Evolutionary conservation across 2,888 invertebrate species (phyloP).

Genomic region (Philonicus albiceps): DNA sequence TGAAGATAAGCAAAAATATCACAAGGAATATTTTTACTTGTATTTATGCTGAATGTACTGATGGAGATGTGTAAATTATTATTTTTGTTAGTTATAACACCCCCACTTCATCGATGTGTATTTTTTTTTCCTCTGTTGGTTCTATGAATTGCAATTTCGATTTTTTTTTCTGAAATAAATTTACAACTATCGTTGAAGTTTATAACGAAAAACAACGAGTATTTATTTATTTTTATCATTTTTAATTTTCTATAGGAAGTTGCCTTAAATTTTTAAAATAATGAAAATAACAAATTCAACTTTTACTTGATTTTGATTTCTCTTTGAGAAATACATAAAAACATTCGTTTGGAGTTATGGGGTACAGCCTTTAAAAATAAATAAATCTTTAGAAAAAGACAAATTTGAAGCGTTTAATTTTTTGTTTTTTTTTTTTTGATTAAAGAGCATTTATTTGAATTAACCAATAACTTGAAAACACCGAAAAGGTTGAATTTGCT

Average conservation of each 20-base stretch:
- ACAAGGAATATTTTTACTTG: background rate
- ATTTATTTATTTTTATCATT: background rate
- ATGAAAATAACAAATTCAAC: background rate
- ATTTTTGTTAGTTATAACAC: background rate
- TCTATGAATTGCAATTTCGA: background rate
- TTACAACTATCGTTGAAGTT: background rate
- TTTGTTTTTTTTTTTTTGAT: background rate
- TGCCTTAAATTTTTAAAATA: background rate
- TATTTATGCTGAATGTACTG: conserved; percentile 1
- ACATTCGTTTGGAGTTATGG: no score
- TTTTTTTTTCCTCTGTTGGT: background rate
- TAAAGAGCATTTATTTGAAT: background rate
- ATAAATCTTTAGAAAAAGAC: background rate
- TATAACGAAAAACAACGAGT: background rate
- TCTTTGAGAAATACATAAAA: no score
- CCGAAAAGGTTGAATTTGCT: background rate
- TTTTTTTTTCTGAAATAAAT: conserved; percentile 8
- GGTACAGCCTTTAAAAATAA: no score
- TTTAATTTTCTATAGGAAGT: background rate
- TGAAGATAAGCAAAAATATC: background rate
- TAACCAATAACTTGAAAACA: background rate
- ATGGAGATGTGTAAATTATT: conserved; percentile 18
- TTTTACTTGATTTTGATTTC: no score
- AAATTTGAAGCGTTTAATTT: background rate
- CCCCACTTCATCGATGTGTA: background rate